Evolutionary conservation across 2,888 invertebrate species (phyloP).

Genomic region (Megamerina dolium): DNA sequence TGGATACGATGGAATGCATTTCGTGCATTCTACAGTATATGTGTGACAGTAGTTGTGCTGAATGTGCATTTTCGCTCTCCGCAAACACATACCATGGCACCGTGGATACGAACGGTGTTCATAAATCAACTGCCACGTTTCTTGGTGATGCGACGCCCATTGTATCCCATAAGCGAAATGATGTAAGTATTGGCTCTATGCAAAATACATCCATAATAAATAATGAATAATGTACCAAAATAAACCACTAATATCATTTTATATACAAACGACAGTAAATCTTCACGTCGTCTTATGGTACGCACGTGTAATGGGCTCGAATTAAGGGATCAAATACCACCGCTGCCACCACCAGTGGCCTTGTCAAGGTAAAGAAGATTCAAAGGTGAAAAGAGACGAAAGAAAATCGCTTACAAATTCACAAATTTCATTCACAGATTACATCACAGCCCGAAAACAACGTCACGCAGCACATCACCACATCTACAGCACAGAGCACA

Average conservation of each 20-base stretch:
- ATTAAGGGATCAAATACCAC: constrained; percentile 58
- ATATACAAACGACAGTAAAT: no score
- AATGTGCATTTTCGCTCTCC: constrained; percentile 98
- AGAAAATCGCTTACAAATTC: background rate
- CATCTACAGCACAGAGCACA: constrained; percentile 49
- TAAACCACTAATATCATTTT: no score
- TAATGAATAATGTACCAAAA: no score
- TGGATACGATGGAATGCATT: no score
- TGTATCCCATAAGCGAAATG: constrained; percentile 53
- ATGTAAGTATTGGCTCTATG: constrained; percentile 35
- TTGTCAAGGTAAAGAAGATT: constrained; percentile 46
- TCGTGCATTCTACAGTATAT: constrained; percentile 65
- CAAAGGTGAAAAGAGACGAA: background rate
- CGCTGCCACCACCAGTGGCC: constrained; percentile 55
- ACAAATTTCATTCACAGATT: constrained; percentile 29
- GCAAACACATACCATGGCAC: constrained; percentile 96
- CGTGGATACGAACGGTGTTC: constrained; percentile 94
- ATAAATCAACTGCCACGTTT: constrained; percentile 92
- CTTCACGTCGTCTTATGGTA: constrained; percentile 62
- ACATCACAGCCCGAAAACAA: constrained; percentile 50
- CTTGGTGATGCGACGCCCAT: constrained; percentile 84
- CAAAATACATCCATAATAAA: no score
- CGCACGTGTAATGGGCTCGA: constrained; percentile 73
- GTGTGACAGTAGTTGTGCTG: constrained; percentile 91
- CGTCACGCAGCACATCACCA: constrained; percentile 49